Percentiles rank a stretch among this genome's conserved stretches.
Conservation (phyloP, 2,888 invertebrate species). For the Gortyna flavago region DNA sequence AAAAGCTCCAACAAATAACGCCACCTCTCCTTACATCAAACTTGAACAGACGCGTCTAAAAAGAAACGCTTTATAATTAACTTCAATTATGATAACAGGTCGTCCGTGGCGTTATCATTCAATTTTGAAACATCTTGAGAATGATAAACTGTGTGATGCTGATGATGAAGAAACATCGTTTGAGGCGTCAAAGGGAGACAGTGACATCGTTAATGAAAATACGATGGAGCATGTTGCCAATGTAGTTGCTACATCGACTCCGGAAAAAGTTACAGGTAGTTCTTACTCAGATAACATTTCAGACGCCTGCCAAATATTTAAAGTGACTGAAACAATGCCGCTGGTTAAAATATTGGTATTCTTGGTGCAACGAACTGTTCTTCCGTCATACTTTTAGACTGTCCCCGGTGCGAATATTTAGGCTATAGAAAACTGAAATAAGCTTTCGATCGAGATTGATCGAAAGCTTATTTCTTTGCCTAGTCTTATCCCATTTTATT, state of each 20-base stretch:
- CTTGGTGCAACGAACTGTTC: not conserved
- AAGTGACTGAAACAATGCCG: conserved; percentile 26
- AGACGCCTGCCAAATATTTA: conserved; percentile 48
- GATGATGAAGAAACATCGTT: conserved; percentile 69
- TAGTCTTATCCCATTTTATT: not conserved
- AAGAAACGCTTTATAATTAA: conserved; percentile 4
- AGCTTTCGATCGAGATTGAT: not conserved
- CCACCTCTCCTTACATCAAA: not conserved
- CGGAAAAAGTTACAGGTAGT: conserved; percentile 77
- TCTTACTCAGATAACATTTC: conserved; percentile 60
- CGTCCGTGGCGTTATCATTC: conserved; percentile 77
- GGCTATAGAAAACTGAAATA: not conserved
- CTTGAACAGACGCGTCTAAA: not conserved
- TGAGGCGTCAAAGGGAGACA: conserved; percentile 70
- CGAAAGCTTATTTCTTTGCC: not conserved
- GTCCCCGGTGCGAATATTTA: not conserved
- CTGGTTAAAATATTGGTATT: conserved; percentile 22
- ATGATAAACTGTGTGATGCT: conserved; percentile 63
- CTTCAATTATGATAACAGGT: conserved; percentile 66
- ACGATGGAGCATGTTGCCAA: conserved; percentile 71
- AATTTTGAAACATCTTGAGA: conserved; percentile 71
- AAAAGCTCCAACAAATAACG: not conserved
- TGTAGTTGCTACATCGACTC: conserved; percentile 81
- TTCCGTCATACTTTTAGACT: not conserved
- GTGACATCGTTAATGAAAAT: conserved; percentile 70